These are phyloP conservation scores for Drosophila guanche DNA, from an alignment of 1,140 invertebrate species.

Conservation along the genomic window DNA sequence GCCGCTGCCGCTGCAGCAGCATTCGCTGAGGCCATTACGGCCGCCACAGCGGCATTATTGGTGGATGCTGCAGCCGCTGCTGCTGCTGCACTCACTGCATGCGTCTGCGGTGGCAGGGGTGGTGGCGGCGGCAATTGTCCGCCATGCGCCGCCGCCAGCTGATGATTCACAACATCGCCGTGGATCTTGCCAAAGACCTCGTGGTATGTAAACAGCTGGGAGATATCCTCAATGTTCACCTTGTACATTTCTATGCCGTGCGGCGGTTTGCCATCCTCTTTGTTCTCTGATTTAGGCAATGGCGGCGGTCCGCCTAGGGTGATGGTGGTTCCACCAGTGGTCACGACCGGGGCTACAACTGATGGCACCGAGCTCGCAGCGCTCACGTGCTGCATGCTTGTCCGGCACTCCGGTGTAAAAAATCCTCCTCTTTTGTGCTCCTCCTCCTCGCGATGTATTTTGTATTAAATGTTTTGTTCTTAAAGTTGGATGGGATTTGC, in stretches of 20 bases:
- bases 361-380: conserved; percentile 75
- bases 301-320: conserved; percentile 86
- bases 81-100: conserved; percentile 68
- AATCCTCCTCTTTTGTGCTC: conserved; percentile 40
- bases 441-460: conserved; percentile 11
- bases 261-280: conserved; percentile 86
- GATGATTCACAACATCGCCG: conserved; percentile 85
- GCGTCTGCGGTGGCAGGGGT: conserved; percentile 67
- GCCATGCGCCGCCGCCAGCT: conserved; percentile 69
- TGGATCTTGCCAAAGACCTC: conserved; percentile 93
- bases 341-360: conserved; percentile 84
- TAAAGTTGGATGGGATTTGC: conserved; percentile 14
- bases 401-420: conserved; percentile 19
- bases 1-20: conserved; percentile 62
- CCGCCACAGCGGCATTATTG: conserved; percentile 77
- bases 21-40: conserved; percentile 75
- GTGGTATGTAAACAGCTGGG: conserved; percentile 92
- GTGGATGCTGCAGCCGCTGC: conserved; percentile 70
- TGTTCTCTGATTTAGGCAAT: conserved; percentile 84
- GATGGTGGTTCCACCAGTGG: conserved; percentile 86
- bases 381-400: conserved; percentile 79
- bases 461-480: conserved; percentile 15
- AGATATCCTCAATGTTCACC: conserved; percentile 93
- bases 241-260: conserved; percentile 90
- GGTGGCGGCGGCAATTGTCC: conserved; percentile 70